Evolutionary conservation across 2,888 invertebrate species (phyloP), one percentile per base, ranked within the genome.

Genomic region (Eilema depressum): DNA sequence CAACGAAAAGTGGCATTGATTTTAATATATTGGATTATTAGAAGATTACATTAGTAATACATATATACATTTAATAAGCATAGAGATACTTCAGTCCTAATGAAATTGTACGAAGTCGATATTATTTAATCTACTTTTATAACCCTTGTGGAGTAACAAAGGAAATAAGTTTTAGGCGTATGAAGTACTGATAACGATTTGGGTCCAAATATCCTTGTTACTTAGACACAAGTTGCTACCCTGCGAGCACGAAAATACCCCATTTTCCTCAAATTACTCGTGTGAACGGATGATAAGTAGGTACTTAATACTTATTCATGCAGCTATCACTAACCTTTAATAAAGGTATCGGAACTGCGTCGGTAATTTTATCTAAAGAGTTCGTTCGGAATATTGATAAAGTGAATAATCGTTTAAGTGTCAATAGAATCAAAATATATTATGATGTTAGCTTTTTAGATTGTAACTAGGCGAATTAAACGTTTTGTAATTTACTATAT

Each of bases 251-350:
- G 28, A 67, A 67, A 67, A 67, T 61, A 33, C 26, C n/a, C 53
- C 30, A 28, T 47, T 68, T 68, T 68, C 68, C 68, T 68, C 62
- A 68, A 66, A 68, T 68, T 68, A 68, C 53, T 53, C 30, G 23
- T 62, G 62, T 62, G 53, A 68, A 37, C 8, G 47, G 62, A 57
- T 57, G 25, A 57, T 66, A 57, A 66, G 57, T 57, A 66, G 25
- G 23, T 57, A 57, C 33, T 33, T 57, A 57, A 56, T 37, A 63
- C 20, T 26, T 64, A 53, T 64, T 53, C 53, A 64, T 30, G n/a
- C 53, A 23, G 30, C 30, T 25, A 53, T 53, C 28, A 64, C n/a
- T 28, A 64, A 30, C 53, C 14, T 23, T 53, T 53, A n/a, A 53
- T 53, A 23, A 25, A n/a, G 12, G n/a, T 64, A 64, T n/a, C 8